These are phyloP conservation scores for Vandiemenella viatica DNA, from an alignment of 2,888 invertebrate species.

Conservation along the genomic window DNA sequence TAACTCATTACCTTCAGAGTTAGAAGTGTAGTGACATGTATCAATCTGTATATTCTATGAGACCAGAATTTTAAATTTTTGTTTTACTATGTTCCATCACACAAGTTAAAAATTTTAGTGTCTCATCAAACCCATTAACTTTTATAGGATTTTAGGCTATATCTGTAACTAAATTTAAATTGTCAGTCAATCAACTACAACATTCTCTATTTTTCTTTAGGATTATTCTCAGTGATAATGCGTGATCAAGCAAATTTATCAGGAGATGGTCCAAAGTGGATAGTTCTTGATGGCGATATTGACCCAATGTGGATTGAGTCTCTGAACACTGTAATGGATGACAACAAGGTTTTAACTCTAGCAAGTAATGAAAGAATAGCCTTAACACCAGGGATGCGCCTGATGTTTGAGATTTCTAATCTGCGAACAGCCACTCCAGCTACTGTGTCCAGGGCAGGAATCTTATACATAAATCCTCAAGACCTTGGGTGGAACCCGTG, in stretches of 20 bases:
- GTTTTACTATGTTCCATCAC: too few relatives aligned
- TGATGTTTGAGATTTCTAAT: slow-evolving; percentile 86
- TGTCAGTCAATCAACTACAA: too few relatives aligned
- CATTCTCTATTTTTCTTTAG: too few relatives aligned
- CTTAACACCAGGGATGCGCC: slow-evolving; percentile 71
- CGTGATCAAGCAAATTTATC: slow-evolving; percentile 81
- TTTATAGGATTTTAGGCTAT: too few relatives aligned
- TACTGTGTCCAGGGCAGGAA: slow-evolving; percentile 87
- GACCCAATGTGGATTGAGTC: slow-evolving; percentile 99
- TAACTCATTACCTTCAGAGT: too few relatives aligned
- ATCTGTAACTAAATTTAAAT: too few relatives aligned
- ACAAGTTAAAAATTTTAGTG: too few relatives aligned
- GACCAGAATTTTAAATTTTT: too few relatives aligned
- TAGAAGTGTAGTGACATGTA: too few relatives aligned
- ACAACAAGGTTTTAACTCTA: slow-evolving; percentile 85
- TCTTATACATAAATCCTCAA: slow-evolving; percentile 83
- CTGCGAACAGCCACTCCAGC: slow-evolving; percentile 87
- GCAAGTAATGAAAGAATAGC: slow-evolving; percentile 92
- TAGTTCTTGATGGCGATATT: slow-evolving; percentile 88
- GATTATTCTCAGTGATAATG: slow-evolving; percentile 86
- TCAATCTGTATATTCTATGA: too few relatives aligned
- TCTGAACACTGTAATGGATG: slow-evolving; percentile 92
- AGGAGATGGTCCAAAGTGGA: slow-evolving; percentile 83
- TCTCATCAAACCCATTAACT: too few relatives aligned
- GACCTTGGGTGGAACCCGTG: slow-evolving; percentile 91